Percentiles rank a stretch among this genome's conserved stretches.
phyloP scores from a whole-genome alignment of 1,140 invertebrate species.

The Aleiodes sp. region DNA sequence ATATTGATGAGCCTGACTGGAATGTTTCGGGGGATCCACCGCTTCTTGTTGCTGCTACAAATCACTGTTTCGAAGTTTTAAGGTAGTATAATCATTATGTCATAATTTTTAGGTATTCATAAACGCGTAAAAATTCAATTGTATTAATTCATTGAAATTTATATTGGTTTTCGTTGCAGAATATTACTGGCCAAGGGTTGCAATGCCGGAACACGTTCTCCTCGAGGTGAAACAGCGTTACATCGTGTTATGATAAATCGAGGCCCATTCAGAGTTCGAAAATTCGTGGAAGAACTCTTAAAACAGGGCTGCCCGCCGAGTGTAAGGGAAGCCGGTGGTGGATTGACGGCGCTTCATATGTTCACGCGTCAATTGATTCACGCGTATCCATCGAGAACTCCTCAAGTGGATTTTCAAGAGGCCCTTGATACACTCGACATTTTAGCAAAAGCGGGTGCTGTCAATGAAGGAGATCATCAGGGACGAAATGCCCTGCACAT shows the following conservation, averaged over 20 bases:
- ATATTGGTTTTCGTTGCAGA: conserved; percentile 40
- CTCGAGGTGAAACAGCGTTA: conserved; percentile 61
- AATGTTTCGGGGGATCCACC: conserved; percentile 61
- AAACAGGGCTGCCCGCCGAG: conserved; percentile 56
- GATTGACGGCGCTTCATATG: conserved; percentile 59
- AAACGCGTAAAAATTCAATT: too few species aligned
- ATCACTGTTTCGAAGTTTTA: conserved; percentile 54
- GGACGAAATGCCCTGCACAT: conserved; percentile 58
- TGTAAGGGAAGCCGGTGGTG: conserved; percentile 60
- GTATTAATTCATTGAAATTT: too few species aligned
- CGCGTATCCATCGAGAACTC: conserved; percentile 44
- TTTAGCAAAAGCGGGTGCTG: conserved; percentile 54
- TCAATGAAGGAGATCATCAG: conserved; percentile 59
- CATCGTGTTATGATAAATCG: conserved; percentile 58
- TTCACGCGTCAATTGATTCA: conserved; percentile 54
- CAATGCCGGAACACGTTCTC: conserved; percentile 57
- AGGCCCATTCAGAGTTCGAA: conserved; percentile 47
- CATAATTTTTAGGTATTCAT: too few species aligned
- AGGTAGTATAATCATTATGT: too few species aligned
- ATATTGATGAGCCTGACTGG: conserved; percentile 62
- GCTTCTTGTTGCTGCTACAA: conserved; percentile 57
- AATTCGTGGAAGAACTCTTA: conserved; percentile 56
- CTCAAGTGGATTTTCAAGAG: conserved; percentile 49
- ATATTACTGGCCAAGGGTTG: conserved; percentile 56
- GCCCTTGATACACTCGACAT: conserved; percentile 52